Percentiles rank a stretch among this genome's conserved stretches.
phyloP scores from a whole-genome alignment of 1,140 invertebrate genomes.

The Lithobius niger region DNA sequence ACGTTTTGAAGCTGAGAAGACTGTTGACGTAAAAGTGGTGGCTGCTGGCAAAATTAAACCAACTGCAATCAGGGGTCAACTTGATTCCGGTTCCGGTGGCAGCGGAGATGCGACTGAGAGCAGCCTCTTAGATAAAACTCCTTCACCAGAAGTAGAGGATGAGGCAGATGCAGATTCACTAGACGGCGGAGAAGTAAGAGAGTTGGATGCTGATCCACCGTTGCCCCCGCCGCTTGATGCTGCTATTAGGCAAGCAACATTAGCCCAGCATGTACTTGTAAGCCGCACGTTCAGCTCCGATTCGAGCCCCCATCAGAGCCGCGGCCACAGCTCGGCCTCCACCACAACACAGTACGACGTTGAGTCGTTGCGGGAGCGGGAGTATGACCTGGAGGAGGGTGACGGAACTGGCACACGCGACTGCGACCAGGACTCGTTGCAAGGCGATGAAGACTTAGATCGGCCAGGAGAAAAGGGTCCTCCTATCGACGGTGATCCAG shows the following conservation, averaged over 20 bases:
- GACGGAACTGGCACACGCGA: neutral
- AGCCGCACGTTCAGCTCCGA: conserved; percentile 8
- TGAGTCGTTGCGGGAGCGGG: conserved; percentile 21
- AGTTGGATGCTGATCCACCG: conserved; percentile 30
- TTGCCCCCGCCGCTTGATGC: neutral
- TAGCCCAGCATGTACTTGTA: conserved; percentile 7
- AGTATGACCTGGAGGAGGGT: conserved; percentile 21
- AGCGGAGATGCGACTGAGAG: conserved; percentile 31
- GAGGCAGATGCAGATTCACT: conserved; percentile 14
- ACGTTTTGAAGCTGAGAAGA: conserved; percentile 35
- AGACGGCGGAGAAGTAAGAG: conserved; percentile 6
- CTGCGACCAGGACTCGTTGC: conserved; percentile 4
- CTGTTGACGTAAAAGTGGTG: conserved; percentile 1
- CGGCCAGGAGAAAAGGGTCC: neutral
- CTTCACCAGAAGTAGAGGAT: conserved; percentile 26
- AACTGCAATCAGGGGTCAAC: conserved; percentile 13
- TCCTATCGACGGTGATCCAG: neutral
- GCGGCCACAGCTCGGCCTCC: conserved; percentile 12
- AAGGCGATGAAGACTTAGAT: conserved; percentile 1
- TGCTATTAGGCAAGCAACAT: conserved; percentile 10
- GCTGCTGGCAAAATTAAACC: conserved; percentile 13
- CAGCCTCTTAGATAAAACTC: conserved; percentile 26
- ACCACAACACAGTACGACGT: conserved; percentile 18
- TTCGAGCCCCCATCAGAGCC: conserved; percentile 10
- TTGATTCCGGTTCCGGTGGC: conserved; percentile 16